Evolutionary conservation across 2,888 invertebrate genomes (phyloP), one percentile per base, ranked within the genome.

Genomic region (Melieria omissa): DNA sequence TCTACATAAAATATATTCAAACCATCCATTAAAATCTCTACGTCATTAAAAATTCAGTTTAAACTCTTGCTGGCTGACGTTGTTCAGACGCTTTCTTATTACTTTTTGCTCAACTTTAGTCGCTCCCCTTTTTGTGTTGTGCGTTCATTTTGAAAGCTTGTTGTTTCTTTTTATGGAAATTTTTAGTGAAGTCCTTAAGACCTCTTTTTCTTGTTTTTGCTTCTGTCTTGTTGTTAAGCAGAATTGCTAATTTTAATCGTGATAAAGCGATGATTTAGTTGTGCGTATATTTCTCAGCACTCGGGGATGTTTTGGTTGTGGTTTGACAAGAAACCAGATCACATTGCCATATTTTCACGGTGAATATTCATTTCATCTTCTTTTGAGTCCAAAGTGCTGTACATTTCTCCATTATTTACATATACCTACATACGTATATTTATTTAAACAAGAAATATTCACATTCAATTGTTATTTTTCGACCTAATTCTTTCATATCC

Each of bases 241-340:
- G 41, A 69, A 63, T 5, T 10, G 55, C 42, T 69, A 63, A 63
- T 63, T 69, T 63, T 41, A 57, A 61, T 41, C 4, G 29, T 29
- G 41, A 63, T 62, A 14, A 69, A 63, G 10, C 1, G n/a, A 57
- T 45, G 7, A 14, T 62, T 62, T 54, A 7, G 62, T 8, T 63
- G 57, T 69, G n/a, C 16, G 54, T 62, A 45, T 47, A 46, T 69
- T 62, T 47, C 41, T 16, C 44, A 5, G 4, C 8, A 41, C 63
- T 52, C 69, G 63, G 70, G 70, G 70, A 70, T 65, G 42, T 65
- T 70, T 65, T 58, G 64, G 58, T n/a, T 57, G 49, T 8, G 61
- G 61, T 61, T 61, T 68, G 52, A 16, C 10, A 4, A 16, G 10
- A 41, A 58, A 29, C 58, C 41, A 41, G 58, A 58, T 58, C 14